Evolutionary conservation across 2,888 invertebrate genomes (phyloP).

Genomic region (Actias luna): DNA sequence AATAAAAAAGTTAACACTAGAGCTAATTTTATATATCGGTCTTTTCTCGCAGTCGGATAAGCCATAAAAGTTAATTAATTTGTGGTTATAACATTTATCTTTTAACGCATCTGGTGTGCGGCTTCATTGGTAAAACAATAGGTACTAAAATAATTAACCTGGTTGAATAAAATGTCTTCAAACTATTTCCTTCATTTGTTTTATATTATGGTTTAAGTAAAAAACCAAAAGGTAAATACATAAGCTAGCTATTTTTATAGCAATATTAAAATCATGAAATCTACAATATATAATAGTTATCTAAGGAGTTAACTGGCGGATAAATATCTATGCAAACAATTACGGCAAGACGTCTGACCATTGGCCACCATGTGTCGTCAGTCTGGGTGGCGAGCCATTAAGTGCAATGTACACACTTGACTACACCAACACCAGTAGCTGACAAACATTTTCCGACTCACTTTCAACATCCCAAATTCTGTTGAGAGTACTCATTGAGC

Average conservation of each 20-base stretch:
- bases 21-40: slow-evolving; percentile 65
- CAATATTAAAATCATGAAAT: slow-evolving; percentile 12
- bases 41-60: slow-evolving; percentile 46
- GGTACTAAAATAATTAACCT: slow-evolving; percentile 13
- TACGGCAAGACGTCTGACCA: slow-evolving; percentile 25
- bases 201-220: background rate
- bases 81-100: slow-evolving; percentile 58
- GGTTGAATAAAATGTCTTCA: background rate
- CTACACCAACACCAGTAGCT: slow-evolving; percentile 70
- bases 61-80: slow-evolving; percentile 60
- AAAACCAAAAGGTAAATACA: background rate
- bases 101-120: slow-evolving; percentile 36
- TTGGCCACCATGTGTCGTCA: slow-evolving; percentile 27
- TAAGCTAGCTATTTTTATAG: background rate
- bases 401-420: slow-evolving; percentile 72
- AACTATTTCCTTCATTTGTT: background rate
- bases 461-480: slow-evolving; percentile 62
- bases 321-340: slow-evolving; percentile 39
- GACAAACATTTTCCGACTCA: slow-evolving; percentile 67
- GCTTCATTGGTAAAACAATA: slow-evolving; percentile 34
- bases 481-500: slow-evolving; percentile 44
- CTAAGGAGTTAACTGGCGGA: slow-evolving; percentile 45
- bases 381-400: slow-evolving; percentile 68
- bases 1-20: slow-evolving; percentile 77
- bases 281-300: slow-evolving; percentile 29